phyloP scores from a whole-genome alignment of 1,140 invertebrate genomes.

The Drosophila baimaii region DNA sequence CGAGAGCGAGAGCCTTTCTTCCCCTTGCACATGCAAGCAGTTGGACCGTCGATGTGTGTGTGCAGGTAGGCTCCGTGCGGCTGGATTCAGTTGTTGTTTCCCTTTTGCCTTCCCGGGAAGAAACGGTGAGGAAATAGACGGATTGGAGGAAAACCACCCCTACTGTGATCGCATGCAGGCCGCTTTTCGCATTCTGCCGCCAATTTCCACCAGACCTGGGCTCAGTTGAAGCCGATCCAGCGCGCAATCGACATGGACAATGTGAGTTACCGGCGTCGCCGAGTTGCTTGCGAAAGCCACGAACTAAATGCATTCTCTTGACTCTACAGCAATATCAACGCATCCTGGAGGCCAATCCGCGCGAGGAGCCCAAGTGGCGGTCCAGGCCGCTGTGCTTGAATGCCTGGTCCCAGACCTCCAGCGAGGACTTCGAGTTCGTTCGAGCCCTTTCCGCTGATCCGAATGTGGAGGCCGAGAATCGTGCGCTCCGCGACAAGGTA shows the following conservation, averaged over 20 bases:
- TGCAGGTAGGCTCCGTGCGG: conserved; percentile 61
- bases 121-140: conserved; percentile 6
- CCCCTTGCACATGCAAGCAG: conserved; percentile 21
- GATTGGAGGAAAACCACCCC: conserved; percentile 53
- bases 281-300: not conserved
- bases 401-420: conserved; percentile 74
- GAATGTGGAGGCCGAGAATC: conserved; percentile 51
- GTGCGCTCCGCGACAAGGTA: conserved; percentile 64
- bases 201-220: conserved; percentile 47
- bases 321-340: conserved; percentile 29
- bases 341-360: conserved; percentile 35
- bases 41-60: conserved; percentile 14
- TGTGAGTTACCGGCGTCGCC: conserved; percentile 37
- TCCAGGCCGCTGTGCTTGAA: conserved; percentile 52
- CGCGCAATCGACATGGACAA: conserved; percentile 55
- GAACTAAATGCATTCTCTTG: not conserved
- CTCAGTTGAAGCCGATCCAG: conserved; percentile 55
- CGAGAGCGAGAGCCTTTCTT: too few species aligned
- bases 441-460: conserved; percentile 28
- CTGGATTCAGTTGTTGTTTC: conserved; percentile 63
- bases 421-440: conserved; percentile 60
- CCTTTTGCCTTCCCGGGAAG: conserved; percentile 15
- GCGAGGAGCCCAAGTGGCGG: conserved; percentile 21
- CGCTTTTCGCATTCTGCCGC: conserved; percentile 73
- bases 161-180: conserved; percentile 29